Base-by-base conservation (phyloP, 2,888 invertebrate genomes). In the Unio delphinus region DNA sequence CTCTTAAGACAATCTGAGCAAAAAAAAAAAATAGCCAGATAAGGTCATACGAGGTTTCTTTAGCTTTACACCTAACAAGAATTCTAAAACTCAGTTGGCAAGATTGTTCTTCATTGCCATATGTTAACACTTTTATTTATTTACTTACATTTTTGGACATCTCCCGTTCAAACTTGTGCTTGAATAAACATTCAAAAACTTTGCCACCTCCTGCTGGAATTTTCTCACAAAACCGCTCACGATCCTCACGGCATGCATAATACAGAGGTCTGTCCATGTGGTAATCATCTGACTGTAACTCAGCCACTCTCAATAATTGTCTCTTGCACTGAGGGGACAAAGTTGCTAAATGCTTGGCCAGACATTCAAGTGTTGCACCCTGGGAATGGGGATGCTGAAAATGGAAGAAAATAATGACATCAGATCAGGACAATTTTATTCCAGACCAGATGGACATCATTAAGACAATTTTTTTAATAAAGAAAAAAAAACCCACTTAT, bases 181-280 rank as follows among this genome's bases (percentile, higher is more conserved):
- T 93, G 87, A 95, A 93, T 68, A 98, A 92, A 90, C 98, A 98
- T 86, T 96, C 95, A 89, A 95, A 98, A 76, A 97, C 94, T 64
- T 94, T 92, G 72, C 95, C 95, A 68, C 94, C 94, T 0, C 95
- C 96, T 26, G 95, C 92, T 30, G 92, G 91, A 80, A 95, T 93
- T 86, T 94, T 93, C 1, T 93, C 92, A 89, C 98, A 98, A 77
- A 92, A 88, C 28, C 80, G 83, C 81, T 94, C 93, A 68, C 95
- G 93, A 89, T 99, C 99, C 55, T 93, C 92, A 28, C 94, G 92
- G 89, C 99, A 99, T 1, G 97, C 95, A 83, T 95, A 93, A 91
- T 94, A 98, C 74, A 99, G 92, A 68, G 96, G 94, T 72, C 96
- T 92, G 89, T 99, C 98, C 70, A 96, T 91, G 88, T 95, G 96